Percentiles rank a stretch among this genome's conserved stretches.
Conservation (phyloP, 1,140 invertebrate species). For the Trachelipus rathkii region DNA sequence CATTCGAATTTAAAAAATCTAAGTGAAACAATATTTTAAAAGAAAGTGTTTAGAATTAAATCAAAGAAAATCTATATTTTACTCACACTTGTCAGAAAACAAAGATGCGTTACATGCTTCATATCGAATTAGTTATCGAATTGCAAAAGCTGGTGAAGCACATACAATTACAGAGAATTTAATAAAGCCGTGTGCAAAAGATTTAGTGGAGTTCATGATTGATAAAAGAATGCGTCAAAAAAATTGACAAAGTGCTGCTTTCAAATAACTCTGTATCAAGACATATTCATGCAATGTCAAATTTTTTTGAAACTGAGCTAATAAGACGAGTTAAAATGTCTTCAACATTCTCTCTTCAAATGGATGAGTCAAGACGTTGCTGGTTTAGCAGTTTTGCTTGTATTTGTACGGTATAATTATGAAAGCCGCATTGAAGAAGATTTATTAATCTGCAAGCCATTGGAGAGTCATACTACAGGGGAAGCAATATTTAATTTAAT, state of each 20-base stretch:
- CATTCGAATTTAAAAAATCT: not conserved
- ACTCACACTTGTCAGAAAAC: not conserved
- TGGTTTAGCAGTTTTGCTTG: constrained; percentile 40
- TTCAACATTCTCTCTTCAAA: constrained; percentile 42
- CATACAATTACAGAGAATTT: not conserved
- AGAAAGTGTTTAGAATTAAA: not conserved
- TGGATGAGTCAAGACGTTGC: constrained; percentile 46
- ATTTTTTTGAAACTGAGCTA: constrained; percentile 40
- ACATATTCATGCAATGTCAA: constrained; percentile 43
- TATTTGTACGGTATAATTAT: constrained; percentile 45
- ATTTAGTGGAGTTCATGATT: constrained; percentile 8
- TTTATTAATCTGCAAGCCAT: constrained; percentile 38
- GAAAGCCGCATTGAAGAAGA: constrained; percentile 38
- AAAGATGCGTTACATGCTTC: not conserved
- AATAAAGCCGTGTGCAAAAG: constrained; percentile 18
- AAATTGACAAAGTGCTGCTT: not conserved
- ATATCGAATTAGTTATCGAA: not conserved
- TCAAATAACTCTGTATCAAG: constrained; percentile 39
- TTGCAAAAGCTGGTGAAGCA: constrained; percentile 2
- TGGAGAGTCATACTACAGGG: constrained; percentile 32
- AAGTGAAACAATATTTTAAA: not conserved
- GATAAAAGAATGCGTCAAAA: constrained; percentile 1
- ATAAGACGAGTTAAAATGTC: constrained; percentile 38
- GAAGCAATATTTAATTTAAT: constrained; percentile 42
- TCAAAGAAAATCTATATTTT: not conserved